A percentile compares a stretch with the other conserved stretches of the same genome.
Evolutionary conservation across 2,888 invertebrate genomes (phyloP).

Genomic region (Phyto melanocephala): DNA sequence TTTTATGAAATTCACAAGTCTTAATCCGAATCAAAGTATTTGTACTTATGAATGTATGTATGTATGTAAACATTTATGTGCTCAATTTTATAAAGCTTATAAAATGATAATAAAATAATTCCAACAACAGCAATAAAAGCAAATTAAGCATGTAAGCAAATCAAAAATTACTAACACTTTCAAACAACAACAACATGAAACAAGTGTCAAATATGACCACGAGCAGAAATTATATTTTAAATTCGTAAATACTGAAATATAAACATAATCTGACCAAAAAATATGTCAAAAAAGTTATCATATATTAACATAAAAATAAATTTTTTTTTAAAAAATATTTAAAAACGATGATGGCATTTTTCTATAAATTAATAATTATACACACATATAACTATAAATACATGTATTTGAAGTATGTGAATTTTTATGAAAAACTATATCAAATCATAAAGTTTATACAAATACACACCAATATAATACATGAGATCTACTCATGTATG

Average conservation of each 20-base stretch:
- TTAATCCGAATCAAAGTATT: not conserved
- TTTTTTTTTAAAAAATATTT: not conserved
- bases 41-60: not conserved
- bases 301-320: constrained; percentile 9
- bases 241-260: constrained; percentile 24
- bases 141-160: constrained; percentile 1
- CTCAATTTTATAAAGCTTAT: constrained; percentile 31
- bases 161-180: constrained; percentile 18
- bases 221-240: constrained; percentile 25
- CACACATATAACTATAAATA: not conserved
- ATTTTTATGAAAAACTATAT: constrained; percentile 21
- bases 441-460: constrained; percentile 17
- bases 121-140: constrained; percentile 17
- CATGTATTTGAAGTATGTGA: not conserved
- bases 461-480: not conserved
- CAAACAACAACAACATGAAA: not conserved
- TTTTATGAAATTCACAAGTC: constrained; percentile 44
- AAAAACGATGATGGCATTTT: constrained; percentile 29
- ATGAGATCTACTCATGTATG: not conserved
- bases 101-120: constrained; percentile 35
- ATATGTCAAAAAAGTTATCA: constrained; percentile 61
- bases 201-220: constrained; percentile 21
- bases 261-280: constrained; percentile 19
- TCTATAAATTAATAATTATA: constrained; percentile 15
- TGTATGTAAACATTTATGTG: not conserved